phyloP scores from a whole-genome alignment of 2,888 invertebrate species.

The Leptopterna dolabrata region DNA sequence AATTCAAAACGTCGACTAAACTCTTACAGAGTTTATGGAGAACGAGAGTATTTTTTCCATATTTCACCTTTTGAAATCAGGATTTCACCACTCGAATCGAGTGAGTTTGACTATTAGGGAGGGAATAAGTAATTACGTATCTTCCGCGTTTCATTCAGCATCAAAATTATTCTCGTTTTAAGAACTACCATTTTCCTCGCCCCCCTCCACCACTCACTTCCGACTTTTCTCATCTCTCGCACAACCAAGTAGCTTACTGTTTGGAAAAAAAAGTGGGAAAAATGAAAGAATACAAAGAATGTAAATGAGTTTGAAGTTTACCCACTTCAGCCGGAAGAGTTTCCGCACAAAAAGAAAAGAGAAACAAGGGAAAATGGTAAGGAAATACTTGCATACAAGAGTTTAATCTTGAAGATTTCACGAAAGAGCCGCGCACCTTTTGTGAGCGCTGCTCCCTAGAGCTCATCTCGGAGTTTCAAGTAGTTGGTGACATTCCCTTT shows the following conservation, averaged over 20 bases:
- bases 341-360: background rate
- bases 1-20: no score
- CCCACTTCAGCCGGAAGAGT: conserved; percentile 24
- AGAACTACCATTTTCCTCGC: background rate
- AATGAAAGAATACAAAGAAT: conserved; percentile 1
- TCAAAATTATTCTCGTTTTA: background rate
- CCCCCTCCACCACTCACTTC: background rate
- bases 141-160: no score
- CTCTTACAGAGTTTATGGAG: no score
- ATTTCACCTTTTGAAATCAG: no score
- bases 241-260: background rate
- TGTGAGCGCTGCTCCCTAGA: conserved; percentile 17
- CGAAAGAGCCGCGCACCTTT: conserved; percentile 41
- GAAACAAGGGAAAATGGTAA: conserved; percentile 29
- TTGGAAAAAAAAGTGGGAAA: background rate
- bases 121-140: background rate
- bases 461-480: conserved; percentile 53
- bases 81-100: no score
- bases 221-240: background rate
- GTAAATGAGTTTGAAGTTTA: conserved; percentile 48
- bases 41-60: no score
- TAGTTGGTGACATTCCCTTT: conserved; percentile 52
- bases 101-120: background rate
- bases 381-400: conserved; percentile 52
- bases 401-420: conserved; percentile 55